Percentiles rank a stretch among this genome's conserved stretches.
Conservation (phyloP, 2,113 vertebrate genomes). For the Aegotheles bennettii region DNA sequence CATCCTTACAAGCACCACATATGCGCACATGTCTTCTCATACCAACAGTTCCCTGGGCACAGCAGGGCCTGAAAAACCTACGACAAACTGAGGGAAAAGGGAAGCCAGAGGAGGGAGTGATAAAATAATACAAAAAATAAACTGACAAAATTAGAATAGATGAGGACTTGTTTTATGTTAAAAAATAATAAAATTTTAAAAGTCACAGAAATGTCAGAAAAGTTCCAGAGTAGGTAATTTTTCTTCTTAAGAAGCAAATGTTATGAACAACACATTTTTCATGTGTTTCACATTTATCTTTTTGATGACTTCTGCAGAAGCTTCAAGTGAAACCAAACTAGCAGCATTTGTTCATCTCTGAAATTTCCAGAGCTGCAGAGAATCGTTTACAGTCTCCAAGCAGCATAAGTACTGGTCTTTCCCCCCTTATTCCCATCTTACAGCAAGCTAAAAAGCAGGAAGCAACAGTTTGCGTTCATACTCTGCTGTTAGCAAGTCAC, state of each 20-base stretch:
- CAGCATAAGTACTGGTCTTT: neutral
- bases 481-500: neutral
- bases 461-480: neutral
- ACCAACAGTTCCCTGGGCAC: fast-evolving
- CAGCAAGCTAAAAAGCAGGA: neutral
- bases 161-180: neutral
- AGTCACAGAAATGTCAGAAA: neutral
- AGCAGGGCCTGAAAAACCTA: neutral
- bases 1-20: neutral
- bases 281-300: too few relatives aligned
- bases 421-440: neutral
- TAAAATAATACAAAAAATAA: neutral
- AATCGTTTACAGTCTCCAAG: neutral
- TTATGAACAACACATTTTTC: neutral
- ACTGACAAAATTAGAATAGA: neutral
- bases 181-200: neutral
- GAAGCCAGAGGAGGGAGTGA: neutral
- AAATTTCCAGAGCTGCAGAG: neutral
- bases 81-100: neutral
- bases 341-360: neutral
- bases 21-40: neutral
- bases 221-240: neutral
- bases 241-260: neutral
- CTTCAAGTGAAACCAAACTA: neutral
- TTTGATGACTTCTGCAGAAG: neutral